Conservation (phyloP, 2,113 vertebrate genomes). For the Periophthalmodon schlosseri region DNA sequence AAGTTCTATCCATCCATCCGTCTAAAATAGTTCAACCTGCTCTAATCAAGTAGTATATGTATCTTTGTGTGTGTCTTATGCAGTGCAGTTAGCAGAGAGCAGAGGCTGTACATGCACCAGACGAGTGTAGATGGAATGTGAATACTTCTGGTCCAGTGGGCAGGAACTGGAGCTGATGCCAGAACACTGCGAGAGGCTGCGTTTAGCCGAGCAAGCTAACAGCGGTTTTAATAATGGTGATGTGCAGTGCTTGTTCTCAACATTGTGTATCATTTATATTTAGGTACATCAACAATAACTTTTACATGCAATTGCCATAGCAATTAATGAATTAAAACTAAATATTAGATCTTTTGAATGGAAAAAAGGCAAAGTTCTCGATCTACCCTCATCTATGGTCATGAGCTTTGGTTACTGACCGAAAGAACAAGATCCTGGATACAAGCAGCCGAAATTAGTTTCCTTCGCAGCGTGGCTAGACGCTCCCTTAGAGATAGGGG, state of each 20-base stretch:
- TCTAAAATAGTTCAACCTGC: too few species aligned
- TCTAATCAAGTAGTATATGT: not conserved
- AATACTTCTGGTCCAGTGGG: not conserved
- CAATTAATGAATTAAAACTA: too few species aligned
- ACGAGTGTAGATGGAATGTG: not conserved
- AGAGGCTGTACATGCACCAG: not conserved
- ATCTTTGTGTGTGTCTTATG: not conserved
- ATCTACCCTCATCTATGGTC: too few species aligned
- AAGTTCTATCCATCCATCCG: too few species aligned
- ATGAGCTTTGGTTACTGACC: too few species aligned
- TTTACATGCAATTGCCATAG: too few species aligned
- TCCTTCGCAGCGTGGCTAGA: too few species aligned
- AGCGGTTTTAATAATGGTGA: not conserved
- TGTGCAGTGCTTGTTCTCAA: not conserved
- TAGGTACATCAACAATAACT: not conserved
- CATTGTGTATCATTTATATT: not conserved
- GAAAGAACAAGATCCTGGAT: too few species aligned
- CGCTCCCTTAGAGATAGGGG: too few species aligned
- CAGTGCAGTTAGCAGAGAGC: not conserved
- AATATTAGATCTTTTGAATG: too few species aligned
- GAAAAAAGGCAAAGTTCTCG: too few species aligned
- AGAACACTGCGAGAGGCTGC: not conserved
- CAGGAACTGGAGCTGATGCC: not conserved
- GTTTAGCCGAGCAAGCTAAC: not conserved
- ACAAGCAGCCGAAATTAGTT: too few species aligned